Conservation (phyloP, 2,797 vertebrate species). For the Acrossocheilus wenchowensis region DNA sequence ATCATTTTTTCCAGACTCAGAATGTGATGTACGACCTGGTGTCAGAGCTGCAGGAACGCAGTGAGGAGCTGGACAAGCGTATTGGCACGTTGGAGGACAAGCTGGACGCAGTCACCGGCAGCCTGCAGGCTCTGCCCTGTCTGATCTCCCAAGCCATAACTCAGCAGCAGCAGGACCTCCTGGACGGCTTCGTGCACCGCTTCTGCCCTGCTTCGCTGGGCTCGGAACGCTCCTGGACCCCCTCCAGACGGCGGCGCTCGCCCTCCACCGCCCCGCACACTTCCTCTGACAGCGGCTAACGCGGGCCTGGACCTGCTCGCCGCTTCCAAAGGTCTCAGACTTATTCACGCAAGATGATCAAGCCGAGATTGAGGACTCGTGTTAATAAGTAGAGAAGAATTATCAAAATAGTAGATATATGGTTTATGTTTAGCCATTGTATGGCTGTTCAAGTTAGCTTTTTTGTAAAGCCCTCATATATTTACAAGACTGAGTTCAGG, state of each 20-base stretch:
- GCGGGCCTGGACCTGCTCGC: constrained; percentile 43
- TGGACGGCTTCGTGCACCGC: constrained; percentile 83
- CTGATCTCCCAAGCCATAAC: constrained; percentile 90
- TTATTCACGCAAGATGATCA: constrained; percentile 28
- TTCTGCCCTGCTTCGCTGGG: constrained; percentile 80
- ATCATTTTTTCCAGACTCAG: constrained; percentile 82
- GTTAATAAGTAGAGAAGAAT: constrained; percentile 68
- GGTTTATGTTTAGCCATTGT: constrained; percentile 91
- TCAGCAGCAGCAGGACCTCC: constrained; percentile 86
- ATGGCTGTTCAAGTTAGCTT: constrained; percentile 90
- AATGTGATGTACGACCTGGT: constrained; percentile 92
- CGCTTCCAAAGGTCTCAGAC: constrained; percentile 50
- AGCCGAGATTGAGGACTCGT: constrained; percentile 37
- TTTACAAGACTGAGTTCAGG: constrained; percentile 83
- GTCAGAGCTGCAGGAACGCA: constrained; percentile 91
- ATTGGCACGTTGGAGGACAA: constrained; percentile 88
- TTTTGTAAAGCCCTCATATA: constrained; percentile 89
- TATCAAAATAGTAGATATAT: constrained; percentile 80
- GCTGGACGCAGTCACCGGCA: constrained; percentile 87
- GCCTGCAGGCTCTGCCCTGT: constrained; percentile 88
- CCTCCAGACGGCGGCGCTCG: constrained; percentile 79
- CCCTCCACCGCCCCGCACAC: constrained; percentile 85
- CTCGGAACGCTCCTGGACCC: constrained; percentile 83
- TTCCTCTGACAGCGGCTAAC: constrained; percentile 89
- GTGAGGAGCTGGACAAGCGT: constrained; percentile 92